These are phyloP conservation scores for Promerops cafer DNA, from an alignment of 2,113 vertebrate species.

Conservation along the genomic window DNA sequence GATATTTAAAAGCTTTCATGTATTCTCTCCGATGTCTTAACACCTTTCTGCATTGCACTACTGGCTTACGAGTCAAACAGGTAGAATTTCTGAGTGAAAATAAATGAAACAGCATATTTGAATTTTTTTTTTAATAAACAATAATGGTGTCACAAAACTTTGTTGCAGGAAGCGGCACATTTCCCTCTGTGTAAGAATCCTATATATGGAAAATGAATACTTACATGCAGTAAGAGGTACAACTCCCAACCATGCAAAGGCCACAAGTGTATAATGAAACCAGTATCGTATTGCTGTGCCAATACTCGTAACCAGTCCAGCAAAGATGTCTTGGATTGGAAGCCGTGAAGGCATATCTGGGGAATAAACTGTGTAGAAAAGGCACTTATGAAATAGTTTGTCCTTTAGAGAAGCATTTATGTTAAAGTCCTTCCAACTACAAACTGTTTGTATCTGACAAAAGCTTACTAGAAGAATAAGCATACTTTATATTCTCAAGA, in stretches of 20 bases:
- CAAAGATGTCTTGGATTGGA: conserved; percentile 98
- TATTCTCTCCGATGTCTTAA: not conserved
- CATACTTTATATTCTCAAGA: not conserved
- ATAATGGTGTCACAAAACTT: not conserved
- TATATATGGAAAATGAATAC: conserved; percentile 49
- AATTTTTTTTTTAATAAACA: not conserved
- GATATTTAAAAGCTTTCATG: not conserved
- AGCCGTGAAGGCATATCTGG: conserved; percentile 99
- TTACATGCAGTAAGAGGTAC: conserved; percentile 99
- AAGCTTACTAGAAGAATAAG: not conserved
- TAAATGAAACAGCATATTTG: not conserved
- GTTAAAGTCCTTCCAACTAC: not conserved
- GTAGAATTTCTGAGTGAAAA: not conserved
- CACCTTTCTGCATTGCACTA: not conserved
- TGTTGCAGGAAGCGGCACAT: not conserved
- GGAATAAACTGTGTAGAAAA: conserved; percentile 84
- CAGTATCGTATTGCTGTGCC: conserved; percentile 98
- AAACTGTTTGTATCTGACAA: not conserved
- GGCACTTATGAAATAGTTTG: not conserved
- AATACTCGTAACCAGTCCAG: conserved; percentile 96
- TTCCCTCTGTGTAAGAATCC: not conserved
- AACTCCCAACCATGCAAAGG: conserved; percentile 98
- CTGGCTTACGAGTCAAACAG: not conserved
- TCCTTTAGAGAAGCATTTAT: not conserved
- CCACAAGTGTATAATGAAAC: conserved; percentile 99